These are phyloP conservation scores for Ptychoptera albimana DNA, from an alignment of 2,888 invertebrate genomes.

Conservation along the genomic window DNA sequence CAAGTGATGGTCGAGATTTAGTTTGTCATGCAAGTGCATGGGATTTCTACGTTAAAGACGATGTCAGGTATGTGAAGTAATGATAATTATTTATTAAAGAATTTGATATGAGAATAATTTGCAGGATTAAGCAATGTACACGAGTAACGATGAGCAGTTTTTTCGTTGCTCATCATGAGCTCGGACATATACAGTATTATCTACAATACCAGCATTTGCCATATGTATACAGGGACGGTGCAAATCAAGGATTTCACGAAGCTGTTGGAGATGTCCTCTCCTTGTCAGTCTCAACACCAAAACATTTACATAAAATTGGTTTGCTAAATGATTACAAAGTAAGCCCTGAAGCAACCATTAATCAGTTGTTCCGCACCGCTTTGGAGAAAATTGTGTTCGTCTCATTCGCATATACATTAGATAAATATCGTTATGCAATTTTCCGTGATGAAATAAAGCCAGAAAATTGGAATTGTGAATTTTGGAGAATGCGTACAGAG, in stretches of 20 bases:
- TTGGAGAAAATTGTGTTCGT: slow-evolving; percentile 51
- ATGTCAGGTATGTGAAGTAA: slow-evolving; percentile 75
- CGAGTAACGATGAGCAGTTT: slow-evolving; percentile 36
- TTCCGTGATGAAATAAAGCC: slow-evolving; percentile 42
- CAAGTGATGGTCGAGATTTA: slow-evolving; percentile 47
- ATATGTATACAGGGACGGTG: slow-evolving; percentile 39
- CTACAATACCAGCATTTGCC: slow-evolving; percentile 44
- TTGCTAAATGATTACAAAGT: slow-evolving; percentile 40
- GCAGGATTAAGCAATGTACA: slow-evolving; percentile 48
- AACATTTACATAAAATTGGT: slow-evolving; percentile 53
- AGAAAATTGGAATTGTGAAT: slow-evolving; percentile 46
- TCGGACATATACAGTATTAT: slow-evolving; percentile 55
- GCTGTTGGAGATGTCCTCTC: slow-evolving; percentile 58
- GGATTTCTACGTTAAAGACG: slow-evolving; percentile 69
- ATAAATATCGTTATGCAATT: slow-evolving; percentile 52
- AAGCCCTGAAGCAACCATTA: slow-evolving; percentile 43
- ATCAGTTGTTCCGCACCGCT: slow-evolving; percentile 47
- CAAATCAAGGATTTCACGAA: slow-evolving; percentile 43
- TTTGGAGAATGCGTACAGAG: slow-evolving; percentile 44
- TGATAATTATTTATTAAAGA: neutral
- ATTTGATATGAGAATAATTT: neutral
- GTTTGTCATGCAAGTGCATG: slow-evolving; percentile 80
- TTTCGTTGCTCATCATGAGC: slow-evolving; percentile 46
- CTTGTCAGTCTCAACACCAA: slow-evolving; percentile 48
- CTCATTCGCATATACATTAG: slow-evolving; percentile 52